Percentiles rank a stretch among this genome's conserved stretches.
Evolutionary conservation across 2,113 vertebrate species (phyloP).

Genomic region (Tiliqua scincoides): DNA sequence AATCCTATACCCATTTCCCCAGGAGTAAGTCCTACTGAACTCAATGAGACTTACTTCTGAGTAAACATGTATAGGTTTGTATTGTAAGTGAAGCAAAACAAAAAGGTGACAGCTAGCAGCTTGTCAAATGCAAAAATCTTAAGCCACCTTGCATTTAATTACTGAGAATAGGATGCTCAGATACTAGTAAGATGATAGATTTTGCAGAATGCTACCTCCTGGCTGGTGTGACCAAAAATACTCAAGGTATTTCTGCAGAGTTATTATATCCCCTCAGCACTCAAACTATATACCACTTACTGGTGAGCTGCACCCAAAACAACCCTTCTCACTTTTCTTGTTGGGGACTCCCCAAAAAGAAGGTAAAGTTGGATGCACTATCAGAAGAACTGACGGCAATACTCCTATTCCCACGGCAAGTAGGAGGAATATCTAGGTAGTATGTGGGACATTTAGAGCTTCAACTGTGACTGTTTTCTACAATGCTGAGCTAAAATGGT

Average conservation of each 20-base stretch:
- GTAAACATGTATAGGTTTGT: too few species aligned
- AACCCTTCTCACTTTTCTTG: not conserved
- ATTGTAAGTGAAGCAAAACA: too few species aligned
- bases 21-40: too few species aligned
- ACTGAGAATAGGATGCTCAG: not conserved
- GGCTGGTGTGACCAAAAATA: not conserved
- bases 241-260: not conserved
- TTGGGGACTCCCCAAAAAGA: not conserved
- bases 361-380: not conserved
- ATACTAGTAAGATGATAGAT: not conserved
- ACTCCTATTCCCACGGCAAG: too few species aligned
- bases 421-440: too few species aligned
- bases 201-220: not conserved
- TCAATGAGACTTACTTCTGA: too few species aligned
- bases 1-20: too few species aligned
- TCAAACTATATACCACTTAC: not conserved
- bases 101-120: not conserved
- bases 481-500: not conserved
- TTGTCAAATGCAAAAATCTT: not conserved
- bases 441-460: not conserved
- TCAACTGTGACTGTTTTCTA: not conserved
- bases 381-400: too few species aligned
- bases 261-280: not conserved
- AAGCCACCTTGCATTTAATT: not conserved
- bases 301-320: not conserved